Conservation (phyloP, 2,797 vertebrate species). For the Artibeus jamaicensis region DNA sequence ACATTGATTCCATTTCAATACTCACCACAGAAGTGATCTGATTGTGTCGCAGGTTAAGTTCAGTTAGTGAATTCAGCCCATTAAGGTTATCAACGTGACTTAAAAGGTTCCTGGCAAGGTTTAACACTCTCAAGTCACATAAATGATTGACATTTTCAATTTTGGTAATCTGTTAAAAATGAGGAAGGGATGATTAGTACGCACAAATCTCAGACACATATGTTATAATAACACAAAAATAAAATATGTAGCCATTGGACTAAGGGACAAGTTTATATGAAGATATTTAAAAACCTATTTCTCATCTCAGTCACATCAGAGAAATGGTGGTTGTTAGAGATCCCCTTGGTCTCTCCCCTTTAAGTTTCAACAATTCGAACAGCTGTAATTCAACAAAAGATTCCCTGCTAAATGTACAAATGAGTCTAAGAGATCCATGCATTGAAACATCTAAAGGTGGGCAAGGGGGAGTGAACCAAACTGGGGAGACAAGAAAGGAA, state of each 20-base stretch:
- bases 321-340: background rate
- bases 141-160: conserved; percentile 93
- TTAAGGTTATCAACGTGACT: conserved; percentile 89
- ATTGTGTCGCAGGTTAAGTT: conserved; percentile 94
- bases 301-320: background rate
- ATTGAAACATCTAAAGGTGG: background rate
- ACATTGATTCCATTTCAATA: background rate
- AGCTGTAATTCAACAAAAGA: background rate
- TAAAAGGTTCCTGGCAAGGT: conserved; percentile 93
- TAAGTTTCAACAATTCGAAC: background rate
- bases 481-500: background rate
- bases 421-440: background rate
- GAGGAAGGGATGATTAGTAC: background rate
- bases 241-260: conserved; percentile 24
- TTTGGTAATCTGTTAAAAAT: conserved; percentile 88
- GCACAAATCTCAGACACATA: background rate
- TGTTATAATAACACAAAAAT: conserved; percentile 29
- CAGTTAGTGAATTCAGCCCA: conserved; percentile 90
- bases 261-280: conserved; percentile 28
- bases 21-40: conserved; percentile 92
- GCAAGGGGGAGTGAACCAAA: background rate
- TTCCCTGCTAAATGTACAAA: background rate
- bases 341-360: background rate
- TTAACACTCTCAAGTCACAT: conserved; percentile 90
- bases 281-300: conserved; percentile 24